These are phyloP conservation scores for Ormyrus labotus DNA, from an alignment of 2,888 invertebrate genomes.

Conservation along the genomic window DNA sequence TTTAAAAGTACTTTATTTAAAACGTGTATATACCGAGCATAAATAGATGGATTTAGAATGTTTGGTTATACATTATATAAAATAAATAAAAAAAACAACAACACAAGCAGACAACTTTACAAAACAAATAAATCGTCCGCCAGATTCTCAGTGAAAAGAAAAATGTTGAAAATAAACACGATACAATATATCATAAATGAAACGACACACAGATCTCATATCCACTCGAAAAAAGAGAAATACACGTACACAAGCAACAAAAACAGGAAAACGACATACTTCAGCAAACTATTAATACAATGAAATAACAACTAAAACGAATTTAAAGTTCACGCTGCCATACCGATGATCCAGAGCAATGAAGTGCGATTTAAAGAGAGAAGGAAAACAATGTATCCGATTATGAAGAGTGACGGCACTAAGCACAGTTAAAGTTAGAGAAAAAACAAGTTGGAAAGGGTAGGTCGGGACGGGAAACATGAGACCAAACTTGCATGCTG, in stretches of 20 bases:
- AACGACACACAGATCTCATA: slow-evolving; percentile 38
- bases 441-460: not conserved
- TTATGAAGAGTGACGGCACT: slow-evolving; percentile 40
- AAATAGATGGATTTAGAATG: slow-evolving; percentile 22
- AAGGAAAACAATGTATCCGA: slow-evolving; percentile 31
- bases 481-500: slow-evolving; percentile 60
- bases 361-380: slow-evolving; percentile 5
- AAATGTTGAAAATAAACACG: slow-evolving; percentile 31
- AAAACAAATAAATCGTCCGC: slow-evolving; percentile 34
- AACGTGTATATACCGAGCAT: slow-evolving; percentile 20
- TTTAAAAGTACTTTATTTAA: slow-evolving; percentile 36
- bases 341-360: slow-evolving; percentile 21
- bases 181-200: slow-evolving; percentile 29
- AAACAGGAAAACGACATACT: slow-evolving; percentile 18
- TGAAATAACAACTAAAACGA: slow-evolving; percentile 32
- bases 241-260: slow-evolving; percentile 49
- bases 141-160: slow-evolving; percentile 13
- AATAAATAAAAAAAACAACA: slow-evolving; percentile 15
- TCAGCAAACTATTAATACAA: slow-evolving; percentile 28
- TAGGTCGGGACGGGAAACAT: slow-evolving; percentile 17
- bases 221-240: slow-evolving; percentile 41
- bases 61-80: slow-evolving; percentile 19
- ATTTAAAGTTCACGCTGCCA: slow-evolving; percentile 11
- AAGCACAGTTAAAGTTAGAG: not conserved
- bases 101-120: slow-evolving; percentile 16